Conservation (phyloP, 2,888 invertebrate genomes). For the Anaspis maculata region DNA sequence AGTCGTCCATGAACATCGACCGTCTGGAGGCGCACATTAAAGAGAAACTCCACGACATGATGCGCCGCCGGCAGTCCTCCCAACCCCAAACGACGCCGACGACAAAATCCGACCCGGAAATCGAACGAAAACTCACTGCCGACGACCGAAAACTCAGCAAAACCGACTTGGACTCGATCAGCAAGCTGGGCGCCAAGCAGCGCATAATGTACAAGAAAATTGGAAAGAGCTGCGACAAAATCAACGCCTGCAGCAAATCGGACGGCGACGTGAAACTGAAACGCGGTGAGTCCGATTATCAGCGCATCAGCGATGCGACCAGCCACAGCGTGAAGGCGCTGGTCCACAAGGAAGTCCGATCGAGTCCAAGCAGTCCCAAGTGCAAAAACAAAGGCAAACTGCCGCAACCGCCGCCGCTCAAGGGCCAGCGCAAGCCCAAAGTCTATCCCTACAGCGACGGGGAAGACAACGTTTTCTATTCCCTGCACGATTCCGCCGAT, state of each 20-base stretch:
- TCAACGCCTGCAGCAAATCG: conserved; percentile 31
- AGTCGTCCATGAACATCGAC: conserved; percentile 38
- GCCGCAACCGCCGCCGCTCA: conserved; percentile 32
- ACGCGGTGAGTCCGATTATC: conserved; percentile 46
- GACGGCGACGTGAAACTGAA: conserved; percentile 26
- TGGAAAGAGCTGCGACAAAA: conserved; percentile 41
- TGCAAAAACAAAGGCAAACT: conserved; percentile 33
- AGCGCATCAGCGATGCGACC: conserved; percentile 49
- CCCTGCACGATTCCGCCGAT: conserved; percentile 46
- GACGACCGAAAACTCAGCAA: conserved; percentile 44
- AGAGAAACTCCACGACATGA: conserved; percentile 42
- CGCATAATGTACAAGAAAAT: conserved; percentile 41
- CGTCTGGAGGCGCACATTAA: conserved; percentile 42
- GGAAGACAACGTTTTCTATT: conserved; percentile 49
- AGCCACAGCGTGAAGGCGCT: conserved; percentile 46
- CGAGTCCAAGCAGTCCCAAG: conserved; percentile 38
- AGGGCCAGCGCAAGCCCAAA: conserved; percentile 31
- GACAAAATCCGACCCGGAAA: conserved; percentile 33
- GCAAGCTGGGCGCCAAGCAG: conserved; percentile 33
- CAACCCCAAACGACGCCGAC: conserved; percentile 20
- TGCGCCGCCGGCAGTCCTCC: conserved; percentile 34
- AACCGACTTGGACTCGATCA: conserved; percentile 34
- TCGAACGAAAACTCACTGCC: conserved; percentile 35
- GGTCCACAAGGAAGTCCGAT: conserved; percentile 42
- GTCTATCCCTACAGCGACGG: conserved; percentile 51